phyloP scores from a whole-genome alignment of 2,888 invertebrate species.

The Drosophila mulleri region DNA sequence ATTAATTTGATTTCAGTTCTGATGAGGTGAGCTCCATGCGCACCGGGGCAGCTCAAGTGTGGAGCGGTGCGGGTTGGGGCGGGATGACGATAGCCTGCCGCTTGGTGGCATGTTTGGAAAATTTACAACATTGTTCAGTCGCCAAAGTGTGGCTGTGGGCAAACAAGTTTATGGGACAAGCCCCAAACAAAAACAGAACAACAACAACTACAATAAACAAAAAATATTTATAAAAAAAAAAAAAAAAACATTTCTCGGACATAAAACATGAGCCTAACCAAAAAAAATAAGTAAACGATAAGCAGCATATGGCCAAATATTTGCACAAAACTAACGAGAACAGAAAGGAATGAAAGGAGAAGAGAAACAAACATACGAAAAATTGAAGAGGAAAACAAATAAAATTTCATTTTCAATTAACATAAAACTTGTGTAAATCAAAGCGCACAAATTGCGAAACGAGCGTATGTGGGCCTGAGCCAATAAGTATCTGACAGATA shows the following conservation, averaged over 20 bases:
- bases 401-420: constrained; percentile 58
- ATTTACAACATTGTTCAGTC: constrained; percentile 45
- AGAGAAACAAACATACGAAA: neutral
- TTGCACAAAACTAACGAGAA: constrained; percentile 47
- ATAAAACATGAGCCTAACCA: constrained; percentile 8
- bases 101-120: constrained; percentile 25
- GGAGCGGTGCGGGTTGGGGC: neutral
- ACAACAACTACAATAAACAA: neutral
- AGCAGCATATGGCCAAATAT: constrained; percentile 52
- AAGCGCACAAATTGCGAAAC: constrained; percentile 38
- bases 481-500: constrained; percentile 29
- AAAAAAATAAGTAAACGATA: constrained; percentile 1
- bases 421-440: constrained; percentile 60
- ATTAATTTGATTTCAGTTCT: constrained; percentile 48
- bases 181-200: constrained; percentile 20
- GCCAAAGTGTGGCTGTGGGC: constrained; percentile 34
- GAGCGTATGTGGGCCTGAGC: constrained; percentile 22
- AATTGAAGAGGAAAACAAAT: constrained; percentile 26
- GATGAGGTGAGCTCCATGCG: constrained; percentile 11
- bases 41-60: neutral
- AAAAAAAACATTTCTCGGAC: neutral
- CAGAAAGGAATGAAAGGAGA: neutral
- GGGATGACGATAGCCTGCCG: constrained; percentile 1
- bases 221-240: too few relatives aligned
- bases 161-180: constrained; percentile 48